Evolutionary conservation across 2,113 vertebrate species (phyloP).

Genomic region (Pterophyllum scalare): DNA sequence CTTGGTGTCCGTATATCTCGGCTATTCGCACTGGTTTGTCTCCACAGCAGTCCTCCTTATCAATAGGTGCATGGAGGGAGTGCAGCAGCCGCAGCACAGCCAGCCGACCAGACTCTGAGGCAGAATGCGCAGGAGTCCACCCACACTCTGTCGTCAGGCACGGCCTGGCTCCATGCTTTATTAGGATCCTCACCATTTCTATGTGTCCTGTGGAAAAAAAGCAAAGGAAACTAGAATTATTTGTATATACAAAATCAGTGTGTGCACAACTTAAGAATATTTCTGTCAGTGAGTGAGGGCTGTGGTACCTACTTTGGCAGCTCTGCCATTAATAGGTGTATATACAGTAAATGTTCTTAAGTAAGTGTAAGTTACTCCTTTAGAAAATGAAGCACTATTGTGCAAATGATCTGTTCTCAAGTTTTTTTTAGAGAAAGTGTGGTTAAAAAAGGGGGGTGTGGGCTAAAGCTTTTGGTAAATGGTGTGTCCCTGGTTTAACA

Average conservation of each 20-base stretch:
- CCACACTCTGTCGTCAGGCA: conserved; percentile 85
- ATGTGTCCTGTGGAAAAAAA: conserved; percentile 78
- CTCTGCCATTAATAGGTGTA: too few species aligned
- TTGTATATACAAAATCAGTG: not conserved
- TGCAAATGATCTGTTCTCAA: too few species aligned
- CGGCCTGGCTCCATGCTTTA: conserved; percentile 83
- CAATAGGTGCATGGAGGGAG: conserved; percentile 82
- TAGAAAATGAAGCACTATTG: too few species aligned
- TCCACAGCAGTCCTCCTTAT: conserved; percentile 84
- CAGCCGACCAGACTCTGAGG: conserved; percentile 86
- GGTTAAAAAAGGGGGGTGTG: too few species aligned
- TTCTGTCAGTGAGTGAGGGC: not conserved
- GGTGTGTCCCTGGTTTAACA: too few species aligned
- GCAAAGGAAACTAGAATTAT: not conserved
- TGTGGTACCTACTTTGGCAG: not conserved
- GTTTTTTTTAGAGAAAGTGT: too few species aligned
- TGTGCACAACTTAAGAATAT: not conserved
- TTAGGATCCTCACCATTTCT: conserved; percentile 82
- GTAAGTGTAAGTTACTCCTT: too few species aligned
- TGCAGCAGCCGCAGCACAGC: conserved; percentile 85
- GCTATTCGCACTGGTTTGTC: conserved; percentile 88
- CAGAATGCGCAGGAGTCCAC: conserved; percentile 90
- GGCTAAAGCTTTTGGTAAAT: too few species aligned
- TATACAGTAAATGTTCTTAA: too few species aligned
- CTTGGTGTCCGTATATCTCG: conserved; percentile 88